Evolutionary conservation across 2,113 vertebrate species (phyloP), one percentile per base, ranked within the genome.

Genomic region (Neolamprologus modestus): DNA sequence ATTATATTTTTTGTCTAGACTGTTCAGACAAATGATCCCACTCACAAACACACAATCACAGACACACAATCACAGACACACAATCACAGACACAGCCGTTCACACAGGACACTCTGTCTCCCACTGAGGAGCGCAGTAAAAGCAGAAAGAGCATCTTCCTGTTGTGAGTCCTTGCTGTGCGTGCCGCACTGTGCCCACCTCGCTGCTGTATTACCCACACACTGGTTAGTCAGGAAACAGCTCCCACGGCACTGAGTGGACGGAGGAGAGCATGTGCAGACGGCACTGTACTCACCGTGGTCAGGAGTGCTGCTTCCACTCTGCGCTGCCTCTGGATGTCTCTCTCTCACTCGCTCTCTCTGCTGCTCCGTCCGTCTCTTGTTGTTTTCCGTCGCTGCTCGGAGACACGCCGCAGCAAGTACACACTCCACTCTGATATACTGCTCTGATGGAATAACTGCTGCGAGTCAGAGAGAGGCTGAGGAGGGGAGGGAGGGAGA

Each of bases 281-380:
- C 37, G 82, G 82, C 82, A 76, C 28, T 82, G 86, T 94, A 95
- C 94, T 95, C 84, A 95, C 94, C 50, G 88, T 83, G 80, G 71
- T 92, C 57, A 83, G 80, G 66, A 90, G 84, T 63, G 86, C 37
- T 76, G 79, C 84, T 85, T 85, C 86, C 66, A 91, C 71, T 50
- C 71, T 47, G 24, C 2, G 14, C 71, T 76, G 71, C 71, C 71
- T 94, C 85, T 89, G 84, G 82, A 83, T 71, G 19, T 88, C 85
- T 89, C 84, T 81, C 83, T 85, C 80, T 87, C 80, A 90, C n/a
- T 78, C 68, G 21, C 71, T 37, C 61, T 37, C 63, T 68, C 66
- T 82, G 86, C 7, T 71, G 40, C 82, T 93, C 94, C 92, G 24
- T n/a, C 61, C 61, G 19, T n/a, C 61, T 53, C 40, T 45, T 10